Conservation (phyloP, 2,797 vertebrate species). For the Scomberomorus guttatus region DNA sequence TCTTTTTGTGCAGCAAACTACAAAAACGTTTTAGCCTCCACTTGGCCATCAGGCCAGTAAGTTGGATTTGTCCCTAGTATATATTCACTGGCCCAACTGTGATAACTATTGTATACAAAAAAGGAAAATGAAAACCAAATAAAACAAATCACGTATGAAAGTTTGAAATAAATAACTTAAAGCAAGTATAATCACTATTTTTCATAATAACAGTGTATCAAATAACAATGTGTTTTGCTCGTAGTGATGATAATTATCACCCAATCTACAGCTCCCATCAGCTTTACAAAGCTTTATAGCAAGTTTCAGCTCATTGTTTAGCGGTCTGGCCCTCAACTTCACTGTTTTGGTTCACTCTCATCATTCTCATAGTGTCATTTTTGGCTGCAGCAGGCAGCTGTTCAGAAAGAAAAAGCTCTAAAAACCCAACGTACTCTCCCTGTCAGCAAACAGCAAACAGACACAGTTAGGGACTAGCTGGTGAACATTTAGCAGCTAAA, state of each 20-base stretch:
- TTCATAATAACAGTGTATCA: too few relatives aligned
- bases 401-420: not conserved
- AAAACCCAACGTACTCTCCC: too few relatives aligned
- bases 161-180: not conserved
- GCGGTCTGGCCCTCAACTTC: not conserved
- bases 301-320: too few relatives aligned
- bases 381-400: not conserved
- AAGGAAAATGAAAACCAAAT: not conserved
- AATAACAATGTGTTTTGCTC: too few relatives aligned
- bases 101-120: not conserved
- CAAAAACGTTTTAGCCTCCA: slow-evolving; percentile 31
- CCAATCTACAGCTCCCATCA: too few relatives aligned
- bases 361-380: not conserved
- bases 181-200: not conserved
- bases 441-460: not conserved
- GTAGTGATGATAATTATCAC: too few relatives aligned
- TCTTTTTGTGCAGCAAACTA: slow-evolving; percentile 52
- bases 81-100: not conserved
- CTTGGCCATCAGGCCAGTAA: slow-evolving; percentile 21
- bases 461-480: not conserved
- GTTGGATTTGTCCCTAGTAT: slow-evolving; percentile 5
- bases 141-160: not conserved
- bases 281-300: too few relatives aligned
- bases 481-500: not conserved
- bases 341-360: not conserved